Evolutionary conservation across 2,888 invertebrate species (phyloP), one percentile per base, ranked within the genome.

Genomic region (Drosophila flavopinicola): DNA sequence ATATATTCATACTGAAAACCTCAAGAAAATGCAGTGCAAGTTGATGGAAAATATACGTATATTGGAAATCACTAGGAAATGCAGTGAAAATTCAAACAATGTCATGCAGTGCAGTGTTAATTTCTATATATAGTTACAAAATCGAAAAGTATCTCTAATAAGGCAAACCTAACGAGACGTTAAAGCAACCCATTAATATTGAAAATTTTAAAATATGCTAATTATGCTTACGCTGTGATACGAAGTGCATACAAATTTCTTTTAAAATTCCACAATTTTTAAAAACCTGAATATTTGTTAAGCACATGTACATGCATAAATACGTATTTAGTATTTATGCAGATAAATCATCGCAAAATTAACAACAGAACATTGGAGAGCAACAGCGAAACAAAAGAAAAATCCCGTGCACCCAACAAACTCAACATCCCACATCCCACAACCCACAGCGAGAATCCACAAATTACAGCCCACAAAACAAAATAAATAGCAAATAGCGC

Each of bases 401-500:
- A 53, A 29, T 13, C 1, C 7, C 38, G 23, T 67, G 35, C 53
- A 39, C 59, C 41, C 20, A 49, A 45, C 38, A 41, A 54, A 20
- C 20, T 4, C 37, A n/a, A n/a, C n/a, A n/a, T n/a, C n/a, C n/a
- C n/a, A n/a, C n/a, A n/a, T n/a, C n/a, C n/a, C n/a, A n/a, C n/a
- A n/a, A n/a, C n/a, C n/a, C n/a, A n/a, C n/a, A 42, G 47, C 47
- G 29, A 41, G 38, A 59, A 59, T 10, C 38, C n/a, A 49, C 27
- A 52, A 51, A 38, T 15, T 30, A 33, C 41, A 41, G 37, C 7
- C 39, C 38, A 45, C 53, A 57, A 25, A 33, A 42, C 13, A 32
- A 41, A 49, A 49, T 32, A 63, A 64, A 58, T 54, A 70, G 39
- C 53, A 41, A 66, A 61, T 61, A 88, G 87, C 87, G 85, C 88